Evolutionary conservation across 2,113 vertebrate species (phyloP).

Genomic region (Protobothrops flavoviridis): DNA sequence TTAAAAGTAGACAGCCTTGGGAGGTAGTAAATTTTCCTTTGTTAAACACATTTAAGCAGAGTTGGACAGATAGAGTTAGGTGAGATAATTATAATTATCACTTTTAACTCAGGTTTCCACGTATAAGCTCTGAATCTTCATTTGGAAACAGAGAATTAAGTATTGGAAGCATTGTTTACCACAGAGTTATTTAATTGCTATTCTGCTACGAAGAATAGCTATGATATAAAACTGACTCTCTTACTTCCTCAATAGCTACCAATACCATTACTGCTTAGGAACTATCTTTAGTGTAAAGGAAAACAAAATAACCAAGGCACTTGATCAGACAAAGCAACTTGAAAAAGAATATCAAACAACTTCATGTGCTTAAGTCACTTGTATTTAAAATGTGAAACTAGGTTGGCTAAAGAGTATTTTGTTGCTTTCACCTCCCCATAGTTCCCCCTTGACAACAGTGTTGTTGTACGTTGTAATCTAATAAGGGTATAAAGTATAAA

Average conservation of each 20-base stretch:
- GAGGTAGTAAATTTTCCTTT: background rate
- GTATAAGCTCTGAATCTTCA: background rate
- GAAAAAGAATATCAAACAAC: background rate
- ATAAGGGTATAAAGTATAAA: background rate
- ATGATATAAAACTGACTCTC: background rate
- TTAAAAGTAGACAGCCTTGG: background rate
- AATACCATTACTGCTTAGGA: background rate
- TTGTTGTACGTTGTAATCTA: no score
- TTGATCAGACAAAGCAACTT: background rate
- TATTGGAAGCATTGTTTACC: background rate
- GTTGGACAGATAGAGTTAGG: background rate
- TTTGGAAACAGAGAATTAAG: background rate
- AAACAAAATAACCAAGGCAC: background rate
- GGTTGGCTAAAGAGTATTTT: background rate
- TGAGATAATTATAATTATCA: background rate
- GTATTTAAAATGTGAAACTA: background rate
- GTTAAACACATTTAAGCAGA: background rate
- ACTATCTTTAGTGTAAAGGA: background rate
- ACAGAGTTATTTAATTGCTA: background rate
- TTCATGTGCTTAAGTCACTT: background rate
- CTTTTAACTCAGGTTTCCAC: no score
- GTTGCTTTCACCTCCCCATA: background rate
- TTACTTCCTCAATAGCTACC: background rate
- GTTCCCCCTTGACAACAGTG: no score
- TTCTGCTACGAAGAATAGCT: background rate